Evolutionary conservation across 2,888 invertebrate species (phyloP), one percentile per base, ranked within the genome.

Genomic region (Synergus umbraculus): DNA sequence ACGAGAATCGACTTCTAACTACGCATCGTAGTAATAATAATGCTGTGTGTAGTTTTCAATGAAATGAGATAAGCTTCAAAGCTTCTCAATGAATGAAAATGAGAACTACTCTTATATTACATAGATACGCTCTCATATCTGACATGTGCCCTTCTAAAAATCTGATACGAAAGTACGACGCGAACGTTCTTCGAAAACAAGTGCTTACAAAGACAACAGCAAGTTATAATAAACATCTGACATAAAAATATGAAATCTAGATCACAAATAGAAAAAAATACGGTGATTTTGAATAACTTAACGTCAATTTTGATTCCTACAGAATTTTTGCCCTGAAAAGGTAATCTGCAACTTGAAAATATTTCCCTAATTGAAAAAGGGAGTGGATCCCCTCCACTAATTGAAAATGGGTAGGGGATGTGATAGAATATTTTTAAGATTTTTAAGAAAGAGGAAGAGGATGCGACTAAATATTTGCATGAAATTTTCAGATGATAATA

Each of bases 131-230:
- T 65, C n/a, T n/a, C 66, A 0, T 37, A 0, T 37, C 10, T 66
- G 43, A 43, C 10, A 43, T 43, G 41, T 2, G 43, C 43, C 10
- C 15, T 66, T 66, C 41, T 66, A 43, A 64, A 15, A 64, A 64
- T 64, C 37, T 64, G 37, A 10, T 43, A n/a, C 37, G 10, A 43
- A 66, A 8, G 10, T 66, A 66, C 66, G 66, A 43, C 66, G 66
- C 66, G n/a, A 43, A 66, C n/a, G 18, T 66, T 66, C 66, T 66
- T 66, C 66, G 66, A 66, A 66, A 66, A 41, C 66, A 43, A 54
- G n/a, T 54, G 54, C 54, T 54, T 54, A 18, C 54, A n/a, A 9
- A 54, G 9, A 9, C n/a, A 54, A n/a, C 54, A 8, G 1, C n/a
- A 54, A 54, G 15, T 54, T n/a, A n/a, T 54, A 54, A 13, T 18